phyloP scores from a whole-genome alignment of 2,888 invertebrate species.

The Phania funesta region DNA sequence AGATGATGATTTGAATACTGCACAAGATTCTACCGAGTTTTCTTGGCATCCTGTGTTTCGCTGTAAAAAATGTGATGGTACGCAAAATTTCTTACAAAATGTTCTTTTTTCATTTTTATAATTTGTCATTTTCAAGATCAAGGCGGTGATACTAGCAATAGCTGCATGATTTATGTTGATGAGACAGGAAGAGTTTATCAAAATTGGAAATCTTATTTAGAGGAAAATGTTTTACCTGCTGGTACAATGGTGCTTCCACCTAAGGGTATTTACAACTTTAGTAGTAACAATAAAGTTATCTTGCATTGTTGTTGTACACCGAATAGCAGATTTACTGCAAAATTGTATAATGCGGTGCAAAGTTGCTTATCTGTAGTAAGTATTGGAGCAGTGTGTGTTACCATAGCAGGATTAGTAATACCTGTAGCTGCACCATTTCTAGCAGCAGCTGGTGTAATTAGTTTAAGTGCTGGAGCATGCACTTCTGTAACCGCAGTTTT shows the following conservation, averaged over 20 bases:
- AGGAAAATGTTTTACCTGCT: slow-evolving; percentile 79
- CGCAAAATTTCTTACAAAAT: slow-evolving; percentile 41
- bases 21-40: slow-evolving; percentile 67
- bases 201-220: slow-evolving; percentile 80
- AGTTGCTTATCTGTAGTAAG: slow-evolving; percentile 70
- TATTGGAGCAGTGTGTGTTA: slow-evolving; percentile 70
- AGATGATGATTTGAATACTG: slow-evolving; percentile 63
- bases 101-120: not conserved
- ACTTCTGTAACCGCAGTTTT: slow-evolving; percentile 72
- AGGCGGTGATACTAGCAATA: slow-evolving; percentile 70
- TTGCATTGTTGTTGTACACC: slow-evolving; percentile 74
- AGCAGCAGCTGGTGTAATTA: slow-evolving; percentile 69
- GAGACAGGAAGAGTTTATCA: slow-evolving; percentile 80
- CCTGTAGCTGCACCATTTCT: slow-evolving; percentile 73
- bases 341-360: slow-evolving; percentile 69
- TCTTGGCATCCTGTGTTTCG: slow-evolving; percentile 77
- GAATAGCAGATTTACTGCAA: slow-evolving; percentile 58
- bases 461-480: slow-evolving; percentile 72
- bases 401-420: slow-evolving; percentile 68
- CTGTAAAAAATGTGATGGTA: slow-evolving; percentile 76
- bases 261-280: slow-evolving; percentile 77
- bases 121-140: slow-evolving; percentile 40
- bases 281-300: slow-evolving; percentile 57
- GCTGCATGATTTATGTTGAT: slow-evolving; percentile 79
- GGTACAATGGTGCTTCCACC: slow-evolving; percentile 81